A percentile compares a stretch with the other conserved stretches of the same genome.
phyloP scores from a whole-genome alignment of 2,888 invertebrate genomes.

The Elmis aenea region DNA sequence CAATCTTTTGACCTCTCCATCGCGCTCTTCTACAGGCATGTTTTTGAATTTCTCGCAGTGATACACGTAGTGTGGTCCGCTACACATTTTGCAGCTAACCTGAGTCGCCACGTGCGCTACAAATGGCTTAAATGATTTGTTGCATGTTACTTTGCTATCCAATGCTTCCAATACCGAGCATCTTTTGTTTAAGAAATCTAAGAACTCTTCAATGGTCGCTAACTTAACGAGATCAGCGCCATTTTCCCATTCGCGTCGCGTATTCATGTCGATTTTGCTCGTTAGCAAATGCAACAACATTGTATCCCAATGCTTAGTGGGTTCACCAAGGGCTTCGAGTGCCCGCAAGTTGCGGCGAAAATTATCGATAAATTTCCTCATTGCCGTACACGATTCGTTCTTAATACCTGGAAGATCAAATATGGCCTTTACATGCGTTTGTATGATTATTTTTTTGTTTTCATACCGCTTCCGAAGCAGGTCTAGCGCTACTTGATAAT shows the following conservation, averaged over 20 bases:
- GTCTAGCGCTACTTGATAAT: slow-evolving; percentile 6
- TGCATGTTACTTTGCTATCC: background rate
- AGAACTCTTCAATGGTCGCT: slow-evolving; percentile 3
- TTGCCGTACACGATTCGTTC: slow-evolving; percentile 2
- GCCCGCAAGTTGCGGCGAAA: slow-evolving; percentile 1
- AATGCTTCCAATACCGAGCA: slow-evolving; percentile 4
- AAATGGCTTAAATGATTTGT: slow-evolving; percentile 1
- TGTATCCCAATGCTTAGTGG: slow-evolving; percentile 3
- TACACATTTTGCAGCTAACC: slow-evolving; percentile 3
- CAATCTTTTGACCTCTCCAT: background rate
- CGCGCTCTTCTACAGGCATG: background rate
- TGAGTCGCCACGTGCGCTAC: background rate
- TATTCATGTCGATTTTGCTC: slow-evolving; percentile 2
- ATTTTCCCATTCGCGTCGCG: slow-evolving; percentile 7
- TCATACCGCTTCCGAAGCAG: slow-evolving; percentile 3
- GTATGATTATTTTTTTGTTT: slow-evolving; percentile 1
- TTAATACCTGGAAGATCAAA: slow-evolving; percentile 2
- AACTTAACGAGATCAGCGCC: background rate
- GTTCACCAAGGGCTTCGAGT: slow-evolving; percentile 2
- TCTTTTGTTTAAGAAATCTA: slow-evolving; percentile 6
- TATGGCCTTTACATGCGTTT: slow-evolving; percentile 5
- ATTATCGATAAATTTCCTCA: slow-evolving; percentile 2
- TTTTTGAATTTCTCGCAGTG: slow-evolving; percentile 2
- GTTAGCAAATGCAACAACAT: slow-evolving; percentile 4
- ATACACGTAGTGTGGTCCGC: slow-evolving; percentile 1